phyloP scores from a whole-genome alignment of 2,113 vertebrate genomes.

The Lonchura striata region DNA sequence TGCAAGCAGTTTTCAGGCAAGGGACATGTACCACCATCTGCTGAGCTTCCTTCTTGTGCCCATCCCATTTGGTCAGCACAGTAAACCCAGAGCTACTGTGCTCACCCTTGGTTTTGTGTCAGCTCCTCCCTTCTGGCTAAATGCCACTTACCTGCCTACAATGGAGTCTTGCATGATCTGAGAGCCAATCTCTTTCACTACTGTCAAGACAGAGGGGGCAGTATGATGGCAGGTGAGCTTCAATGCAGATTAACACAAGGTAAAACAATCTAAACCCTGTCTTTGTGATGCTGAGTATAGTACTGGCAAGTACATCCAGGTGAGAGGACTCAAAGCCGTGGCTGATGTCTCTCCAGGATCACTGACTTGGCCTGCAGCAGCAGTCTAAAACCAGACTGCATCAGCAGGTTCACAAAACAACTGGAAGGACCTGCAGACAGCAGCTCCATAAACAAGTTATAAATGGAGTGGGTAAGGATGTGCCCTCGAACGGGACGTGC shows the following conservation, averaged over 20 bases:
- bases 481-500: not conserved
- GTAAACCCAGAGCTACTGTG: not conserved
- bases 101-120: not conserved
- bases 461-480: not conserved
- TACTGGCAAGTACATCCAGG: not conserved
- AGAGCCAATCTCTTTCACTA: not conserved
- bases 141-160: not conserved
- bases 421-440: not conserved
- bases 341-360: not conserved
- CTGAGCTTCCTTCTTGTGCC: not conserved
- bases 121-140: not conserved
- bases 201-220: not conserved
- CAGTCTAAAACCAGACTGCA: not conserved
- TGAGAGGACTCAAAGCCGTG: not conserved
- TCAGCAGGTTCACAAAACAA: not conserved
- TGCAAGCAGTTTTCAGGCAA: not conserved
- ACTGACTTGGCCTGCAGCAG: not conserved
- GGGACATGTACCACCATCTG: not conserved
- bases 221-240: not conserved
- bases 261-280: not conserved
- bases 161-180: not conserved
- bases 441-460: not conserved
- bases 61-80: not conserved
- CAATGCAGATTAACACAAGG: not conserved
- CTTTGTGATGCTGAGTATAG: not conserved